Evolutionary conservation across 2,888 invertebrate species (phyloP).

Genomic region (Harmothoe impar): DNA sequence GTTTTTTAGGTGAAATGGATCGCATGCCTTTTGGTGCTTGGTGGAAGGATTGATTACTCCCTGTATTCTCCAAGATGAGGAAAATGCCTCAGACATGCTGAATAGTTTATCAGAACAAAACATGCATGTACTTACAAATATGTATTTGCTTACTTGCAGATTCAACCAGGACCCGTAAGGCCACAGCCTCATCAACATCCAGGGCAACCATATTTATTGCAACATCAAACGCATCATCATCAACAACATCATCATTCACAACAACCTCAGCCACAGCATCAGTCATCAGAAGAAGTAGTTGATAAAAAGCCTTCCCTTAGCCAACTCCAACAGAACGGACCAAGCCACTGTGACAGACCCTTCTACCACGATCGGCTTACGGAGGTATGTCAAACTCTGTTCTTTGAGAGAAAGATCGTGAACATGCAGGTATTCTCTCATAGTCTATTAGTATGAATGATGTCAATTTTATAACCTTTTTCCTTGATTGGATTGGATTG

Average conservation of each 20-base stretch:
- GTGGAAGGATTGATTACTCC: too few relatives aligned
- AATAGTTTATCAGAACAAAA: too few relatives aligned
- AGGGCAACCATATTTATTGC: neutral
- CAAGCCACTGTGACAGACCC: constrained; percentile 40
- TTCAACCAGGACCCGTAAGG: constrained; percentile 10
- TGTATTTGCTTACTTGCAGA: neutral
- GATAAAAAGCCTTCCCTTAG: constrained; percentile 58
- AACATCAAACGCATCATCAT: constrained; percentile 6
- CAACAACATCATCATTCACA: constrained; percentile 32
- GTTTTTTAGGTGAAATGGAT: too few relatives aligned
- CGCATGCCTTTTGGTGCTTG: too few relatives aligned
- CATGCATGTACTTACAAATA: too few relatives aligned
- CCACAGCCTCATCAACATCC: constrained; percentile 38
- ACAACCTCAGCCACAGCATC: neutral
- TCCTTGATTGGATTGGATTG: too few relatives aligned
- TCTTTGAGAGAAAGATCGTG: neutral
- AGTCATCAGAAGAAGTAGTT: constrained; percentile 14
- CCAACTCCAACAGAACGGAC: constrained; percentile 50
- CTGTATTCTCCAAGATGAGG: too few relatives aligned
- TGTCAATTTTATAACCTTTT: too few relatives aligned
- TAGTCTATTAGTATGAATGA: too few relatives aligned
- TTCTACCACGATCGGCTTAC: constrained; percentile 29
- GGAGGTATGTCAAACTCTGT: constrained; percentile 20
- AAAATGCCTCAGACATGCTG: too few relatives aligned
- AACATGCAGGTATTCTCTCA: neutral